Conservation (phyloP, 1,140 invertebrate genomes). For the Charaxes varanes region DNA sequence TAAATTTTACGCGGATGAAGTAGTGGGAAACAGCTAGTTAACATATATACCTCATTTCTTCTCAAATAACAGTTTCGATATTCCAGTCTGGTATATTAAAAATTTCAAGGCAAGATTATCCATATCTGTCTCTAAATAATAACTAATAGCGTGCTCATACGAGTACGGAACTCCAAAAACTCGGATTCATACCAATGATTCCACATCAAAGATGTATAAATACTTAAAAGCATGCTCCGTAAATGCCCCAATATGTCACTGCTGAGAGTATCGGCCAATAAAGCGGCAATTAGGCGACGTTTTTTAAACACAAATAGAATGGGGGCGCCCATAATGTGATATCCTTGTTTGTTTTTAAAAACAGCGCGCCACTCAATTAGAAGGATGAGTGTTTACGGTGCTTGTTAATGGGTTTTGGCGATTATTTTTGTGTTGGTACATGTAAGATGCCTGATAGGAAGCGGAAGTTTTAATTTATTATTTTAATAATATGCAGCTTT, state of each 20-base stretch:
- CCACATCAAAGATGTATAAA: constrained; percentile 34
- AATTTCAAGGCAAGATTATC: too few relatives aligned
- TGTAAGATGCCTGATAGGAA: too few relatives aligned
- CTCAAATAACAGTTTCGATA: too few relatives aligned
- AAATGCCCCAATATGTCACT: constrained; percentile 41
- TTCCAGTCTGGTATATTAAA: too few relatives aligned
- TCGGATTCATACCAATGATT: constrained; percentile 28
- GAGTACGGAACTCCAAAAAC: constrained; percentile 7
- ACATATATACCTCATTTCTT: too few relatives aligned
- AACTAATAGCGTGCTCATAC: background rate
- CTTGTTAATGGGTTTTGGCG: constrained; percentile 24
- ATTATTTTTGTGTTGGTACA: constrained; percentile 15
- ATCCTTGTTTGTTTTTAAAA: constrained; percentile 43
- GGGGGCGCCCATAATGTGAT: constrained; percentile 40
- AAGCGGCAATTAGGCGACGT: constrained; percentile 41
- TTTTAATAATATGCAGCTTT: too few relatives aligned
- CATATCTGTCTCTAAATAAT: too few relatives aligned
- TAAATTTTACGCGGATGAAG: too few relatives aligned
- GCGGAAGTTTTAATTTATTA: too few relatives aligned
- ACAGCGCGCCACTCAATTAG: constrained; percentile 28
- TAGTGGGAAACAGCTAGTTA: too few relatives aligned
- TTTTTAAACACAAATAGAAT: constrained; percentile 42
- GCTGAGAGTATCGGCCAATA: constrained; percentile 44
- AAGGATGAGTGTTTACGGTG: constrained; percentile 30
- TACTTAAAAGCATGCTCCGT: constrained; percentile 30